phyloP scores from a whole-genome alignment of 2,888 invertebrate genomes.

The Heliothis peltigera region DNA sequence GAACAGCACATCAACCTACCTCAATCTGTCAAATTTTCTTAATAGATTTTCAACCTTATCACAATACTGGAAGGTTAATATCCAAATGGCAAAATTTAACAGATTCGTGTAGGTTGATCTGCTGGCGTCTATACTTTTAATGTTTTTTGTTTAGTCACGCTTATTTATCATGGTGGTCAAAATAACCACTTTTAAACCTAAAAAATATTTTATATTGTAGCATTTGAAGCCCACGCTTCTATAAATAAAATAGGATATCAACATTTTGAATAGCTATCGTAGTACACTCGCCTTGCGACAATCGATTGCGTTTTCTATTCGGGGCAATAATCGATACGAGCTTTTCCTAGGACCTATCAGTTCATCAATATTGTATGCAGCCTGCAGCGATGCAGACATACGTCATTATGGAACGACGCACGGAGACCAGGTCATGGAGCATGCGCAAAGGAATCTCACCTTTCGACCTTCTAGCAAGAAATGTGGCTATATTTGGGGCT shows the following conservation, averaged over 20 bases:
- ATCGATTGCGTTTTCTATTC: constrained; percentile 28
- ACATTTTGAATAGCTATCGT: constrained; percentile 23
- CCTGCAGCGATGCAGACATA: constrained; percentile 49
- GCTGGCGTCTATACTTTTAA: too few relatives aligned
- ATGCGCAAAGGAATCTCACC: constrained; percentile 49
- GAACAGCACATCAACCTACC: too few relatives aligned
- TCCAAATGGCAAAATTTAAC: too few relatives aligned
- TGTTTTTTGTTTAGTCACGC: too few relatives aligned
- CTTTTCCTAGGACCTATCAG: constrained; percentile 35
- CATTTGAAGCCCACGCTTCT: too few relatives aligned
- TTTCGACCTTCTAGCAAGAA: constrained; percentile 34
- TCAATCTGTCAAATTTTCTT: too few relatives aligned
- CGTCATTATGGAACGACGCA: constrained; percentile 14
- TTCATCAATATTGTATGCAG: constrained; percentile 57
- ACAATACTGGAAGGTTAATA: too few relatives aligned
- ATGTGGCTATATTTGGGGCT: not conserved
- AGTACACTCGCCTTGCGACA: constrained; percentile 11
- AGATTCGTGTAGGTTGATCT: too few relatives aligned
- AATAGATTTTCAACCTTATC: too few relatives aligned
- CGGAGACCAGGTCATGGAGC: constrained; percentile 50
- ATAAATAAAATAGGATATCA: not conserved
- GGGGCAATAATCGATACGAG: constrained; percentile 18
- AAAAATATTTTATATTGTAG: too few relatives aligned
- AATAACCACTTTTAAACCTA: too few relatives aligned
- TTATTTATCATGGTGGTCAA: too few relatives aligned